Evolutionary conservation across 1,140 invertebrate species (phyloP).

Genomic region (Pissodes strobi): DNA sequence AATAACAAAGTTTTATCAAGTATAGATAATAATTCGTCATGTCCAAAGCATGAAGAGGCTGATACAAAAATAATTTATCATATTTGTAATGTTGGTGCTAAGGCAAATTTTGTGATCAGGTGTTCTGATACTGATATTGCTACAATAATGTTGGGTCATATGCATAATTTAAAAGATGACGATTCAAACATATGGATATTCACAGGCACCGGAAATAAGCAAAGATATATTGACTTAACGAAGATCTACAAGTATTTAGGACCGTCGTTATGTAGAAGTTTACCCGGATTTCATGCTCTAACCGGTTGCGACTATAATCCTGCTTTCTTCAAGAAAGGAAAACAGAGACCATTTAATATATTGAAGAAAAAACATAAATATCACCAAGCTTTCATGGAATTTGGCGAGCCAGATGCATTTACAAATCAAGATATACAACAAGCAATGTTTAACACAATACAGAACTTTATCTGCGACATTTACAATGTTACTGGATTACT

Average conservation of each 20-base stretch:
- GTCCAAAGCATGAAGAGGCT: slow-evolving; percentile 48
- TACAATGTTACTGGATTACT: too few relatives aligned
- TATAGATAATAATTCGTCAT: slow-evolving; percentile 37
- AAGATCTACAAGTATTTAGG: slow-evolving; percentile 46
- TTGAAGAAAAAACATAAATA: slow-evolving; percentile 24
- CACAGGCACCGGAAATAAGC: slow-evolving; percentile 40
- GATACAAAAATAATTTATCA: slow-evolving; percentile 48
- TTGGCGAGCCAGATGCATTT: slow-evolving; percentile 1
- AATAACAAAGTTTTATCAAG: slow-evolving; percentile 22
- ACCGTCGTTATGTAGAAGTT: slow-evolving; percentile 35
- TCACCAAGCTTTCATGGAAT: slow-evolving; percentile 20
- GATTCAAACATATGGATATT: slow-evolving; percentile 25
- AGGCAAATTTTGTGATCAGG: slow-evolving; percentile 40
- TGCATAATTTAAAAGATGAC: slow-evolving; percentile 37
- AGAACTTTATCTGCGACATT: slow-evolving; percentile 18
- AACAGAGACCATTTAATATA: slow-evolving; percentile 43
- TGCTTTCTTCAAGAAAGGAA: slow-evolving; percentile 47
- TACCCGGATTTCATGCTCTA: slow-evolving; percentile 53
- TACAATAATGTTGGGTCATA: slow-evolving; percentile 49
- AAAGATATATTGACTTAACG: slow-evolving; percentile 42
- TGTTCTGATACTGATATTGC: slow-evolving; percentile 48
- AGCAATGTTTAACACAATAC: slow-evolving; percentile 2
- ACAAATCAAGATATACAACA: background rate
- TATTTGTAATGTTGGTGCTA: slow-evolving; percentile 37
- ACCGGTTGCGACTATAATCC: slow-evolving; percentile 57